Conservation (phyloP, 2,113 vertebrate genomes). For the Hippocampus zosterae region DNA sequence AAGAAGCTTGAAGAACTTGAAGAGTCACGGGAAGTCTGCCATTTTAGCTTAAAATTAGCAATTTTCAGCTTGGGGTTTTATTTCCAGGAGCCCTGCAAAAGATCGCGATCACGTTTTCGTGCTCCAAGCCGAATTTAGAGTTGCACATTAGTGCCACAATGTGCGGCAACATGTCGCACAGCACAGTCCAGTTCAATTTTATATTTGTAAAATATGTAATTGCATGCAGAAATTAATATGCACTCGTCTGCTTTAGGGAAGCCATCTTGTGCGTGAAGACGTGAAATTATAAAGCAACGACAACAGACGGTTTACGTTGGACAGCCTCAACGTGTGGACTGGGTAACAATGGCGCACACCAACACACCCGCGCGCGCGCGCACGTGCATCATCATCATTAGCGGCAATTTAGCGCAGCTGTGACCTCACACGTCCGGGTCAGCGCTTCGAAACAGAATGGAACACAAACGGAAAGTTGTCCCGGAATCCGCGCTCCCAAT, state of each 20-base stretch:
- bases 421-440: slow-evolving; percentile 70
- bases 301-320: background rate
- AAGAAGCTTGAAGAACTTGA: no score
- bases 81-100: no score
- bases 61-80: no score
- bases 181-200: no score
- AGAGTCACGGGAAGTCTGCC: no score
- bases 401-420: slow-evolving; percentile 59
- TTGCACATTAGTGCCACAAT: no score
- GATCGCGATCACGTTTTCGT: no score
- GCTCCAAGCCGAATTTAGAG: no score
- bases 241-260: background rate
- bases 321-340: background rate
- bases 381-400: slow-evolving; percentile 17
- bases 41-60: no score
- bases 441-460: slow-evolving; percentile 54
- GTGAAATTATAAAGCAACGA: background rate
- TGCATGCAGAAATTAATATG: background rate
- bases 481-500: slow-evolving; percentile 63
- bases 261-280: background rate
- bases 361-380: background rate
- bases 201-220: background rate
- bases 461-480: slow-evolving; percentile 62
- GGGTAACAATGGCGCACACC: background rate
- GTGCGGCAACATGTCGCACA: background rate